Evolutionary conservation across 2,888 invertebrate species (phyloP).

Genomic region (Drosophila dives): DNA sequence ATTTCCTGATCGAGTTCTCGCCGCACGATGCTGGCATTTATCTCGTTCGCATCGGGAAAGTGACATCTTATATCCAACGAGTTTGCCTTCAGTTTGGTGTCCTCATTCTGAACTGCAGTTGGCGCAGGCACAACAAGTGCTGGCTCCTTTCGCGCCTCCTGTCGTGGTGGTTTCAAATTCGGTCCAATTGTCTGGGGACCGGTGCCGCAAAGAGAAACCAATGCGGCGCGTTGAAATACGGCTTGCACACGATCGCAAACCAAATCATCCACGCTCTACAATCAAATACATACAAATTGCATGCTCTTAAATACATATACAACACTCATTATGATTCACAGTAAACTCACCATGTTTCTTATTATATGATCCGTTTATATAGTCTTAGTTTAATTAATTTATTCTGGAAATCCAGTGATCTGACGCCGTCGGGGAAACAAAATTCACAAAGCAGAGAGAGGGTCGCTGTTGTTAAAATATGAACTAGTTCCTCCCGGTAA

Average conservation of each 20-base stretch:
- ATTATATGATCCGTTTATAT: not conserved
- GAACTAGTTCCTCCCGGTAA: conserved; percentile 13
- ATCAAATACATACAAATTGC: too few relatives aligned
- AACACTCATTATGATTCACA: not conserved
- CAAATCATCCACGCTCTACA: conserved; percentile 59
- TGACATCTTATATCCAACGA: conserved; percentile 39
- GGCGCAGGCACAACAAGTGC: not conserved
- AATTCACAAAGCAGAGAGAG: conserved; percentile 5
- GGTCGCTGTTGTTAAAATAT: not conserved
- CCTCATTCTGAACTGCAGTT: not conserved
- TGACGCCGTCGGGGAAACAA: not conserved
- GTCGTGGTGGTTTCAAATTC: conserved; percentile 50
- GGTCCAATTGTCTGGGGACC: conserved; percentile 78
- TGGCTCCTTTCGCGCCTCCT: conserved; percentile 3
- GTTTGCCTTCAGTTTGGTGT: too few relatives aligned
- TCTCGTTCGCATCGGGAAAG: conserved; percentile 54
- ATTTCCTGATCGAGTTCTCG: conserved; percentile 71
- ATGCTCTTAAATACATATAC: not conserved
- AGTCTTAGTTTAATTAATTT: not conserved
- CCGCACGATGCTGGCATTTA: conserved; percentile 70
- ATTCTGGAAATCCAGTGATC: not conserved
- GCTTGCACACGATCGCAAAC: conserved; percentile 38
- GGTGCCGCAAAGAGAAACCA: conserved; percentile 48
- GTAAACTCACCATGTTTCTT: conserved; percentile 36
- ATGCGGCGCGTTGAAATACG: conserved; percentile 60